These are phyloP conservation scores for Brachyhypopomus gauderio DNA, from an alignment of 2,113 vertebrate genomes.

Conservation along the genomic window DNA sequence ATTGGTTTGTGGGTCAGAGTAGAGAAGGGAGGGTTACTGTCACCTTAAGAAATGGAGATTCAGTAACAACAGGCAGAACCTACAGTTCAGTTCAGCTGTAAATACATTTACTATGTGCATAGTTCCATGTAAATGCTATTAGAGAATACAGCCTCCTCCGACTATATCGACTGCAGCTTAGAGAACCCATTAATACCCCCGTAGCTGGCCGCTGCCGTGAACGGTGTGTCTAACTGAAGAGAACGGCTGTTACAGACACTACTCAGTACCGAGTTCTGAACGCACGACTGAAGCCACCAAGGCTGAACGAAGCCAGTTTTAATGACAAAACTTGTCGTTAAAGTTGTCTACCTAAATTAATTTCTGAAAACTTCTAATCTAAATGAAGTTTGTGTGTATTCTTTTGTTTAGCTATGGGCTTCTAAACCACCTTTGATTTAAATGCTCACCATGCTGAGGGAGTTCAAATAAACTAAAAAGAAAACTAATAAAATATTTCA, in stretches of 20 bases:
- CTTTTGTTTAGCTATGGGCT: neutral
- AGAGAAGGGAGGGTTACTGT: neutral
- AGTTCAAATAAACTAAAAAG: constrained; percentile 16
- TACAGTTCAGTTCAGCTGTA: neutral
- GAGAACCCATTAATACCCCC: neutral
- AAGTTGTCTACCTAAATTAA: neutral
- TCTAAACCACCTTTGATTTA: neutral
- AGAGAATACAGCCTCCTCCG: neutral
- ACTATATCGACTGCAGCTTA: neutral
- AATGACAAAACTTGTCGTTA: neutral
- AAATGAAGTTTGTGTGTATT: neutral
- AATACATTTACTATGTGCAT: neutral
- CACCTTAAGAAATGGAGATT: neutral
- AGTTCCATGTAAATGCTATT: constrained; percentile 10
- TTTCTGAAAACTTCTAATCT: neutral
- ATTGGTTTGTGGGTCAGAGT: neutral
- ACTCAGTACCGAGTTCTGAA: neutral
- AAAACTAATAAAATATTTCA: too few species aligned
- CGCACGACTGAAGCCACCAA: neutral
- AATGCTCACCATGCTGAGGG: constrained; percentile 3
- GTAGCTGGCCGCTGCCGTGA: neutral
- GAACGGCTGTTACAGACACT: neutral
- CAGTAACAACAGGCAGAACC: neutral
- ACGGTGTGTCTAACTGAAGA: neutral
- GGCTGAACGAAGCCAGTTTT: neutral